Conservation (phyloP, 2,113 vertebrate species). For the Hylia prasina region DNA sequence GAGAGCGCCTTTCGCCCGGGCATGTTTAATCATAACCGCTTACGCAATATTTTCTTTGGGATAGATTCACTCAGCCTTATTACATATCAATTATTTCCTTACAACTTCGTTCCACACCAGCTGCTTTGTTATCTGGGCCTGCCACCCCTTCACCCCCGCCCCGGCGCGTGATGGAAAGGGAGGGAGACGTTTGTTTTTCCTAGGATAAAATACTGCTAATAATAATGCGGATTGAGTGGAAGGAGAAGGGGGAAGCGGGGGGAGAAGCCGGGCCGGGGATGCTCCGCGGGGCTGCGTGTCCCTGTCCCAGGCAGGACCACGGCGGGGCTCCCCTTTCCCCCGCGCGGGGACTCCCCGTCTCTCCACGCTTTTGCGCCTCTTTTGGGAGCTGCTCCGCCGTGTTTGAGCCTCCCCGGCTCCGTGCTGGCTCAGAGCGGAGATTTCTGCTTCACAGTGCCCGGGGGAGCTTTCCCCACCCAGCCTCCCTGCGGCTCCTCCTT, state of each 20-base stretch:
- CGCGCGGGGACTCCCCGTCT: accelerated
- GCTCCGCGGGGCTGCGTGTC: not conserved
- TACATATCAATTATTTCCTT: conserved; percentile 65
- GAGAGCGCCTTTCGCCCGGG: conserved; percentile 55
- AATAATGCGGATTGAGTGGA: conserved; percentile 23
- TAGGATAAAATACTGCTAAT: conserved; percentile 49
- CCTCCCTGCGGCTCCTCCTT: not conserved
- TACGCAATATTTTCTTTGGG: conserved; percentile 73
- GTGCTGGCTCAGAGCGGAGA: not conserved
- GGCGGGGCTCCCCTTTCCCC: not conserved
- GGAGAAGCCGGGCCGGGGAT: not conserved
- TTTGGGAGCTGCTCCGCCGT: not conserved
- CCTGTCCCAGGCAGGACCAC: not conserved
- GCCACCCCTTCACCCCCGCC: not conserved
- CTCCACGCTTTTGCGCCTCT: accelerated
- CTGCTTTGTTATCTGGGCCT: conserved; percentile 63
- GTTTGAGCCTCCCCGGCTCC: not conserved
- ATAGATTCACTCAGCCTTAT: conserved; percentile 64
- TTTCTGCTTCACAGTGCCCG: not conserved
- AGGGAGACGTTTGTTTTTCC: conserved; percentile 56
- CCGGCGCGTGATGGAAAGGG: conserved; percentile 19
- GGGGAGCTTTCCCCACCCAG: not conserved
- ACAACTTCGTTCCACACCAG: conserved; percentile 58
- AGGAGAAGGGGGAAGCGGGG: not conserved
- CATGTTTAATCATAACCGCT: conserved; percentile 66